phyloP scores from a whole-genome alignment of 2,797 vertebrate genomes.

The Micropoecilia bifurca region DNA sequence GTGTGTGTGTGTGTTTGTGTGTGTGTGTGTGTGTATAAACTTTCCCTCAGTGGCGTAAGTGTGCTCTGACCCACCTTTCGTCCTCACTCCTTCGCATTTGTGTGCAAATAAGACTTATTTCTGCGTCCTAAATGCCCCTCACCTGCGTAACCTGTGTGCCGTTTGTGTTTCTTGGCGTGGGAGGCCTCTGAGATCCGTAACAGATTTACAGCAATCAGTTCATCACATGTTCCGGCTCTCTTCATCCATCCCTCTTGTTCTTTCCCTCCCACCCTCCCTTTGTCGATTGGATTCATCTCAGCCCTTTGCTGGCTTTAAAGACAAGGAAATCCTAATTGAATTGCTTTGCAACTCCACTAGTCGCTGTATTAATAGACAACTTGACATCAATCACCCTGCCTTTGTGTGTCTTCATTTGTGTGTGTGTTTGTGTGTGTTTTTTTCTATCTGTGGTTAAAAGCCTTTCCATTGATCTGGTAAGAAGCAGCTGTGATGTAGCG shows the following conservation, averaged over 20 bases:
- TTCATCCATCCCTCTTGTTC: slow-evolving; percentile 28
- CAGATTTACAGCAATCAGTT: slow-evolving; percentile 59
- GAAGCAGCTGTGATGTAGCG: slow-evolving; percentile 70
- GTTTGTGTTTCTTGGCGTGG: slow-evolving; percentile 21
- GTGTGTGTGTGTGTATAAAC: background rate
- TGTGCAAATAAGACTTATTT: slow-evolving; percentile 9
- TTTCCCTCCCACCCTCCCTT: slow-evolving; percentile 23
- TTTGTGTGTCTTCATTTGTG: slow-evolving; percentile 55
- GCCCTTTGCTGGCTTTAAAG: slow-evolving; percentile 80
- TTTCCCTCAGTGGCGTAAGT: slow-evolving; percentile 68
- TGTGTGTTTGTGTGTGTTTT: slow-evolving; percentile 52
- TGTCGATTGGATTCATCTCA: slow-evolving; percentile 82
- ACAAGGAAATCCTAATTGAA: slow-evolving; percentile 85
- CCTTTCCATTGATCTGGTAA: slow-evolving; percentile 78
- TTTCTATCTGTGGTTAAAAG: slow-evolving; percentile 81
- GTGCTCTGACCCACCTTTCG: slow-evolving; percentile 58
- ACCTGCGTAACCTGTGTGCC: slow-evolving; percentile 29
- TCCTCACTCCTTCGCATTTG: slow-evolving; percentile 48
- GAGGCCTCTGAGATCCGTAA: slow-evolving; percentile 62
- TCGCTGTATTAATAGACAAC: slow-evolving; percentile 82
- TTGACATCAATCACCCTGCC: slow-evolving; percentile 79
- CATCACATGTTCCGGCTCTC: slow-evolving; percentile 41
- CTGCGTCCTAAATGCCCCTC: background rate
- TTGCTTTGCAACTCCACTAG: slow-evolving; percentile 82
- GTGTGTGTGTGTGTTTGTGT: slow-evolving; percentile 17